These are phyloP conservation scores for Parthenolecanium corni DNA, from an alignment of 2,888 invertebrate species.

Conservation along the genomic window DNA sequence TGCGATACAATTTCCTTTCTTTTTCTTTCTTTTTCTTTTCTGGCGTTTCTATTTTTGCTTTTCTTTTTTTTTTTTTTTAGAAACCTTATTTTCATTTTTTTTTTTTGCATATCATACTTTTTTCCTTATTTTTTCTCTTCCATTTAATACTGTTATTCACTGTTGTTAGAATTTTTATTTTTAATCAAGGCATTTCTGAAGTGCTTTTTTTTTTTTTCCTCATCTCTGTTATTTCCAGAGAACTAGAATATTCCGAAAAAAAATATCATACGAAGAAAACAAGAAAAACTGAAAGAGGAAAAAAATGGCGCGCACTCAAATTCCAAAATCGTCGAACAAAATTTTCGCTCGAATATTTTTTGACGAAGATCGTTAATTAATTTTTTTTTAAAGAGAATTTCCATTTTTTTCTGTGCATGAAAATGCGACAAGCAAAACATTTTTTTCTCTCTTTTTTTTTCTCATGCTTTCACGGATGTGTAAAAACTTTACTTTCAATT, in stretches of 20 bases:
- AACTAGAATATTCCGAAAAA: no score
- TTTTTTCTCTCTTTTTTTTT: no score
- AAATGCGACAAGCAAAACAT: neutral
- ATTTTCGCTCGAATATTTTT: neutral
- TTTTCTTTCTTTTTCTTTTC: neutral
- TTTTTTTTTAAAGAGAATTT: neutral
- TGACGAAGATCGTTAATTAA: neutral
- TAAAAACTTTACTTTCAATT: no score
- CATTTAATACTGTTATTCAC: neutral
- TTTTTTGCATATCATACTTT: no score
- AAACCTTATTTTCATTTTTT: no score
- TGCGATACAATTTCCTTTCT: slow-evolving; percentile 21
- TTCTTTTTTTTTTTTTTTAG: neutral
- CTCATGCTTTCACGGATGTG: no score
- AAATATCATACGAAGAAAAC: no score
- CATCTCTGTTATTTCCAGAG: no score
- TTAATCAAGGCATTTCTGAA: neutral
- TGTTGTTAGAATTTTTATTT: neutral
- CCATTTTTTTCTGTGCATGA: neutral
- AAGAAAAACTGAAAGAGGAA: neutral
- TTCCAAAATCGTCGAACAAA: neutral
- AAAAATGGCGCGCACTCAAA: neutral
- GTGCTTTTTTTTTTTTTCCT: neutral
- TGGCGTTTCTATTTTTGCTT: neutral
- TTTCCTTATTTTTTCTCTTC: no score